These are phyloP conservation scores for Philopedon plagiatum DNA, from an alignment of 2,888 invertebrate genomes.

Conservation along the genomic window DNA sequence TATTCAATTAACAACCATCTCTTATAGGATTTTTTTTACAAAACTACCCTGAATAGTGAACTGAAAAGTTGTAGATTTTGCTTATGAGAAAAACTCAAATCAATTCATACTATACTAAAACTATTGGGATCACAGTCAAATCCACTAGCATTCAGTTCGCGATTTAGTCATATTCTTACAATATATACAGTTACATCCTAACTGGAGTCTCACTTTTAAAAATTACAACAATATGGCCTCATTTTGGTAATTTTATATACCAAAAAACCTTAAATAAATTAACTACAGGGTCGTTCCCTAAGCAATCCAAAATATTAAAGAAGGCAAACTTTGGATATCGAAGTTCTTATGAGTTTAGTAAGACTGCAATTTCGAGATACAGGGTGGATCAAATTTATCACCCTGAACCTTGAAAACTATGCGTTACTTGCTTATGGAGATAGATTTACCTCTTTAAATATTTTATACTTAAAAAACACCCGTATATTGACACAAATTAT, in stretches of 20 bases:
- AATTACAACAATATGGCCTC: conserved; percentile 36
- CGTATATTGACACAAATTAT: conserved; percentile 18
- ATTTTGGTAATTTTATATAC: conserved; percentile 11
- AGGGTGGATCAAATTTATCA: no score
- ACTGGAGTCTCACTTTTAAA: conserved; percentile 31
- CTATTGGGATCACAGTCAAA: conserved; percentile 43
- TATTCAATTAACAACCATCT: conserved; percentile 3
- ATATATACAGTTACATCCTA: conserved; percentile 28
- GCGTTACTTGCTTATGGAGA: no score
- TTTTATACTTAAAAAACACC: no score
- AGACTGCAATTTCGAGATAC: no score
- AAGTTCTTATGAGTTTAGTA: no score
- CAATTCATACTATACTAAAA: conserved; percentile 28
- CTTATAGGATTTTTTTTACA: conserved; percentile 1
- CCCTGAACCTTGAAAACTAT: no score
- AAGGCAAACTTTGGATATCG: no score
- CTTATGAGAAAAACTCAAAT: neutral
- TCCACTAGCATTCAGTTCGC: conserved; percentile 39
- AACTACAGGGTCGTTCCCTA: no score
- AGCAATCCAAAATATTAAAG: no score
- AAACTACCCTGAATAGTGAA: conserved; percentile 9
- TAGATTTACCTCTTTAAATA: no score
- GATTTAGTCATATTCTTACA: conserved; percentile 24
- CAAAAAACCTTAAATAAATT: conserved; percentile 21
- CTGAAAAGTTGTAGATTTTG: conserved; percentile 6